phyloP scores from a whole-genome alignment of 2,797 vertebrate species.

The Pristis pectinata region DNA sequence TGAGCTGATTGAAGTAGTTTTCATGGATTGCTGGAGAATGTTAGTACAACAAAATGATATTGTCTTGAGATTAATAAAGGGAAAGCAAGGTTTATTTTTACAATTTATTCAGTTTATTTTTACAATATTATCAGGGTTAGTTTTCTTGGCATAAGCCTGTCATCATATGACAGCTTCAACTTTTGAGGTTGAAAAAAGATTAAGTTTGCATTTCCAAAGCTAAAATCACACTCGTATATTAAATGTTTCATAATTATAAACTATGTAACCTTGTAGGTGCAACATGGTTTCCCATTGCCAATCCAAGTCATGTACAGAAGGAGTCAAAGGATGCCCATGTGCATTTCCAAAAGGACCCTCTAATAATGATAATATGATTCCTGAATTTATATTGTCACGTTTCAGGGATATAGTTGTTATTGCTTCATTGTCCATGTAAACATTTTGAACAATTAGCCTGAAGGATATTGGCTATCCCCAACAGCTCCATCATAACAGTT shows the following conservation, averaged over 20 bases:
- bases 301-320: not conserved
- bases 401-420: not conserved
- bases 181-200: not conserved
- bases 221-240: not conserved
- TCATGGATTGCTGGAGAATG: not conserved
- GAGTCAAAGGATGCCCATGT: not conserved
- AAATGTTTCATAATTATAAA: not conserved
- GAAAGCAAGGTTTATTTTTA: not conserved
- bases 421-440: not conserved
- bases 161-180: not conserved
- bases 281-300: not conserved
- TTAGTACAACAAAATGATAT: not conserved
- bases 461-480: not conserved
- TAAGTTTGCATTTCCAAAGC: not conserved
- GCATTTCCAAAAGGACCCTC: not conserved
- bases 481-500: not conserved
- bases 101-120: not conserved
- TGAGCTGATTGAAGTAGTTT: too few species aligned
- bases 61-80: not conserved
- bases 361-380: not conserved
- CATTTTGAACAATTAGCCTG: slow-evolving; percentile 2
- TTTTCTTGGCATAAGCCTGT: not conserved
- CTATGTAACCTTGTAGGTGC: not conserved
- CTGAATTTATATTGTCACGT: not conserved
- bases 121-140: not conserved